Evolutionary conservation across 2,113 vertebrate genomes (phyloP).

Genomic region (Halichoerus grypus): DNA sequence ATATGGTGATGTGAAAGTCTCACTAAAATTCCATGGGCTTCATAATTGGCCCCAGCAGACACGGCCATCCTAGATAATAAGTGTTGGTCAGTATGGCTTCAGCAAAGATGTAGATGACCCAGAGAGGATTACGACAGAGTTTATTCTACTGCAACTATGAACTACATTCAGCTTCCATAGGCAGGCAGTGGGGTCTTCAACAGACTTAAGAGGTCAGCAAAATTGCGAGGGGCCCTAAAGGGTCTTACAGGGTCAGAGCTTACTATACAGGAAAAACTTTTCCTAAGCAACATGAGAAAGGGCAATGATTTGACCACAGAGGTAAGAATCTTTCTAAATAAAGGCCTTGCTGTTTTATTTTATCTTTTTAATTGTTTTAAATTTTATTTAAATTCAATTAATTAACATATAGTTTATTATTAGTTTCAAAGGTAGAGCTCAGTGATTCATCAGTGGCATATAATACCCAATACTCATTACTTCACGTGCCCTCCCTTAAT

Average conservation of each 20-base stretch:
- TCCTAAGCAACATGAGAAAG: background rate
- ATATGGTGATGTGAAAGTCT: fast-evolving
- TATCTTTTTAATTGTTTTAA: no score
- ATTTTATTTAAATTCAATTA: background rate
- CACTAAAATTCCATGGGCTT: background rate
- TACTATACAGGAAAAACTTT: background rate
- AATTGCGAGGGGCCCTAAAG: background rate
- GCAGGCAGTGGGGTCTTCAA: background rate
- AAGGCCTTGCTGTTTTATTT: background rate
- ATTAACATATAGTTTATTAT: background rate
- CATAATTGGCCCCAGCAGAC: background rate
- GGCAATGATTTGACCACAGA: background rate
- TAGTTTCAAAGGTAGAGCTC: background rate
- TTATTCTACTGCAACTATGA: background rate
- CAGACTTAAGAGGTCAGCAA: background rate
- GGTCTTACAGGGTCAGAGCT: background rate
- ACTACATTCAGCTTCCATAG: background rate
- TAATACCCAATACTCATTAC: background rate
- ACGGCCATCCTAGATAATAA: background rate
- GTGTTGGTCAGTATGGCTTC: no score
- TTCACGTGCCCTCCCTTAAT: background rate
- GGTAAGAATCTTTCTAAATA: background rate
- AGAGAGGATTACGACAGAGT: background rate
- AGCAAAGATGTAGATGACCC: background rate
- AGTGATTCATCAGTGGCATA: background rate